Conservation (phyloP, 2,888 invertebrate species). For the Andrena flavipes region DNA sequence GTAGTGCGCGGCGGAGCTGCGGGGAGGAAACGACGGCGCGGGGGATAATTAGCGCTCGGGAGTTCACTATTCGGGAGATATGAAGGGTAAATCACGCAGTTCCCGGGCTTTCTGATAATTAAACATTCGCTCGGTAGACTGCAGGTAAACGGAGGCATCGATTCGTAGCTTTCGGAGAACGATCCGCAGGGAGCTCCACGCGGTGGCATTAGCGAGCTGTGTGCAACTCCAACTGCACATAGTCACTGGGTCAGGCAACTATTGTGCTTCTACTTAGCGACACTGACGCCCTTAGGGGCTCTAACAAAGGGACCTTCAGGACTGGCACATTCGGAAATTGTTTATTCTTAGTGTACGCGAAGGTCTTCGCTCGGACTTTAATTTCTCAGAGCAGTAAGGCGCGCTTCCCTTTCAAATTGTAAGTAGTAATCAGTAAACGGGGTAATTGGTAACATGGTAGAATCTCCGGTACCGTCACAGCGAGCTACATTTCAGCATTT, state of each 20-base stretch:
- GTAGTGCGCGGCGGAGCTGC: constrained; percentile 13
- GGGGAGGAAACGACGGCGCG: constrained; percentile 2
- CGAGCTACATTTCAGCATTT: no score
- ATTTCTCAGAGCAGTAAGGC: no score
- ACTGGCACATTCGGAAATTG: no score
- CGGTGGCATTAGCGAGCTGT: neutral
- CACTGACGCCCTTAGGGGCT: no score
- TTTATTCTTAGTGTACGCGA: no score
- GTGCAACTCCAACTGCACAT: neutral
- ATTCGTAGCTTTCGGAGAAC: constrained; percentile 7
- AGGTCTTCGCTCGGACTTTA: no score
- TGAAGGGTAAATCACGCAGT: constrained; percentile 23
- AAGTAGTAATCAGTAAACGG: no score
- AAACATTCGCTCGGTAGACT: constrained; percentile 14
- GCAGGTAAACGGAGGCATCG: constrained; percentile 3
- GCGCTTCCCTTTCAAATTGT: no score
- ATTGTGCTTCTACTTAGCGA: no score
- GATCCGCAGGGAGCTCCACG: neutral
- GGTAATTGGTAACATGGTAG: no score
- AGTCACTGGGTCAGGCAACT: neutral
- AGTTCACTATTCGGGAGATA: constrained; percentile 22
- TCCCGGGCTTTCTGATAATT: constrained; percentile 10
- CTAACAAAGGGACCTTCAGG: no score
- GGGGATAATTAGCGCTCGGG: constrained; percentile 41
- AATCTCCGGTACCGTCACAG: no score